Evolutionary conservation across 2,888 invertebrate species (phyloP), one percentile per base, ranked within the genome.

Genomic region (Melangyna quadrimaculata): DNA sequence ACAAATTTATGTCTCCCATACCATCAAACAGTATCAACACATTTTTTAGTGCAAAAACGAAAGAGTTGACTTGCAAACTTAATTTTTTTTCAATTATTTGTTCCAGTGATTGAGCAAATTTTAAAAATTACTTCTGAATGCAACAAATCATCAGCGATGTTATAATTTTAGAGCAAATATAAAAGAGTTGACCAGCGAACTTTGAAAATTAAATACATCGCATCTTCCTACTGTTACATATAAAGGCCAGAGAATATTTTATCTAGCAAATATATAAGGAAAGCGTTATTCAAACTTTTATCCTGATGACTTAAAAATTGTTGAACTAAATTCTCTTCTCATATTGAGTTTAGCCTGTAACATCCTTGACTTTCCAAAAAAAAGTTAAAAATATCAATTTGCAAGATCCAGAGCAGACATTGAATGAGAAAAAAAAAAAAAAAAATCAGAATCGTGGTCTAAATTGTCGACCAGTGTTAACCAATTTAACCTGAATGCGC

Each of bases 401-500:
- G 63, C 59, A 51, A 27, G 59, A 78, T 69, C 43, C 67, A 17
- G 29, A 48, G 32, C 17, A 61, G 29, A 17, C 67, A 67, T 29
- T 14, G 24, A 67, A 35, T 10, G 27, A 40, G 1, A 4, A 61
- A 61, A 57, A 29, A n/a, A 14, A 40, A 35, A 61, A 1, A 35
- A 22, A 63, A 35, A n/a, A 65, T 40, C 35, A 78, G 27, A 65
- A 71, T 71, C 57, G 45, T 55, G 40, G 22, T 74, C 51, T 69
- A 51, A 75, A 75, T 80, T 74, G 80, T 75, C 80, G 74, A 80
- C 74, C 80, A 59, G 70, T 78, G 78, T 78, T 78, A 78, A 82
- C 51, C 82, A 87, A 87, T 87, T 87, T 78, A 87, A 81, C 87
- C 74, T 73, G 87, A 78, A 73, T 81, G 81, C 67, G 43, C 71